phyloP scores from a whole-genome alignment of 2,888 invertebrate genomes.

The Sarcophaga variegata region DNA sequence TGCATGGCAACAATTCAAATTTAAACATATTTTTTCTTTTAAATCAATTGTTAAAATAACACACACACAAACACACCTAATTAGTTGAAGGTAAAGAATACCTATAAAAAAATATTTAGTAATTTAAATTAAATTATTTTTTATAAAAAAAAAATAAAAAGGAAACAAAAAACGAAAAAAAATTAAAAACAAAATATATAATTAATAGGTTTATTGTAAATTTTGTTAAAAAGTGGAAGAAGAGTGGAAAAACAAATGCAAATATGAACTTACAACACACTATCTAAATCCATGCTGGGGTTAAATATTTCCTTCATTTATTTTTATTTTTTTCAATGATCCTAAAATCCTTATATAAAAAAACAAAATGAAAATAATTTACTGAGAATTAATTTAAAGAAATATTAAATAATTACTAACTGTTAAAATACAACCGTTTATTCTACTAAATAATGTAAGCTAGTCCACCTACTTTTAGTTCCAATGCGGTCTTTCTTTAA shows the following conservation, averaged over 20 bases:
- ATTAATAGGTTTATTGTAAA: slow-evolving; percentile 47
- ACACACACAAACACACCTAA: slow-evolving; percentile 7
- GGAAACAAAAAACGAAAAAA: slow-evolving; percentile 20
- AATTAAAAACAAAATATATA: slow-evolving; percentile 4
- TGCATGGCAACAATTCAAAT: too few relatives aligned
- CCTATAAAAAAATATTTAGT: slow-evolving; percentile 15
- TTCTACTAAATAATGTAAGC: too few relatives aligned
- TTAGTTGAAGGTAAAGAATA: slow-evolving; percentile 9
- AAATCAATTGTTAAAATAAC: slow-evolving; percentile 55
- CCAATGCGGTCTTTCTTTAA: too few relatives aligned
- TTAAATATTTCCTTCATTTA: slow-evolving; percentile 5
- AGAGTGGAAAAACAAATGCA: slow-evolving; percentile 9
- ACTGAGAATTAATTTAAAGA: slow-evolving; percentile 33
- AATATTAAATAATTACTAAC: too few relatives aligned
- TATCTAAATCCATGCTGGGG: slow-evolving; percentile 62
- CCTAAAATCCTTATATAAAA: slow-evolving; percentile 29
- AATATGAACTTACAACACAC: slow-evolving; percentile 12
- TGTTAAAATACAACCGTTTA: too few relatives aligned
- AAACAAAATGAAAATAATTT: slow-evolving; percentile 48
- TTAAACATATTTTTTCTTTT: too few relatives aligned
- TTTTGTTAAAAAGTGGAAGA: slow-evolving; percentile 44
- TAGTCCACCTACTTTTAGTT: too few relatives aligned
- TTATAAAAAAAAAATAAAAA: slow-evolving; percentile 33
- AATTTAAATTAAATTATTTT: slow-evolving; percentile 50
- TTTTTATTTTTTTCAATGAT: background rate